Conservation (phyloP, 2,797 vertebrate species). For the Sebastiscus tertius region DNA sequence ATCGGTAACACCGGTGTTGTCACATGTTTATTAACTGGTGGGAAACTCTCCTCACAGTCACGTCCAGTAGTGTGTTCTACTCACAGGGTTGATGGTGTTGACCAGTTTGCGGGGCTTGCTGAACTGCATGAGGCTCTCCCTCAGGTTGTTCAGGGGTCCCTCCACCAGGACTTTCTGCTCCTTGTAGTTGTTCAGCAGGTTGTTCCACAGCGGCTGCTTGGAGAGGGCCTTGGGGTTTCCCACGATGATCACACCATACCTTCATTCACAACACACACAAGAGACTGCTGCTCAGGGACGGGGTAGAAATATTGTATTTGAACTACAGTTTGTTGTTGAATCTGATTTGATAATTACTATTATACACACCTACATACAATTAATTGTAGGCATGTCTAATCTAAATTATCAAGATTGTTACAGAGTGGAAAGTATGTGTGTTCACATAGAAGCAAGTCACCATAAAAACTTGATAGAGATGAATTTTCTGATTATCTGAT, state of each 20-base stretch:
- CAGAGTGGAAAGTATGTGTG: not conserved
- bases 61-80: constrained; percentile 29
- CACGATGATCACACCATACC: constrained; percentile 98
- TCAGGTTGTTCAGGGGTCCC: constrained; percentile 96
- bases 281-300: not conserved
- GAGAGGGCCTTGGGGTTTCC: constrained; percentile 98
- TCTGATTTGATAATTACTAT: not conserved
- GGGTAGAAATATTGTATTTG: too few species aligned
- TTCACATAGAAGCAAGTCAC: not conserved
- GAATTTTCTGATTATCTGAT: not conserved
- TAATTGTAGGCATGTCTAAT: not conserved
- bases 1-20: too few species aligned
- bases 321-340: not conserved
- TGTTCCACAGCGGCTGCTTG: constrained; percentile 99
- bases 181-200: constrained; percentile 98
- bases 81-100: constrained; percentile 98
- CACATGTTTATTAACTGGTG: too few species aligned
- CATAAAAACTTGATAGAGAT: too few species aligned
- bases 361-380: not conserved
- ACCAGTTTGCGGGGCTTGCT: constrained; percentile 99
- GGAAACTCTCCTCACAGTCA: too few species aligned
- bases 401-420: not conserved
- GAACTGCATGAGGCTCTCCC: constrained; percentile 99
- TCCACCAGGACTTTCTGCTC: constrained; percentile 99
- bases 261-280: constrained; percentile 57